Conservation (phyloP, 2,797 vertebrate species). For the Sebastes matsubarae region DNA sequence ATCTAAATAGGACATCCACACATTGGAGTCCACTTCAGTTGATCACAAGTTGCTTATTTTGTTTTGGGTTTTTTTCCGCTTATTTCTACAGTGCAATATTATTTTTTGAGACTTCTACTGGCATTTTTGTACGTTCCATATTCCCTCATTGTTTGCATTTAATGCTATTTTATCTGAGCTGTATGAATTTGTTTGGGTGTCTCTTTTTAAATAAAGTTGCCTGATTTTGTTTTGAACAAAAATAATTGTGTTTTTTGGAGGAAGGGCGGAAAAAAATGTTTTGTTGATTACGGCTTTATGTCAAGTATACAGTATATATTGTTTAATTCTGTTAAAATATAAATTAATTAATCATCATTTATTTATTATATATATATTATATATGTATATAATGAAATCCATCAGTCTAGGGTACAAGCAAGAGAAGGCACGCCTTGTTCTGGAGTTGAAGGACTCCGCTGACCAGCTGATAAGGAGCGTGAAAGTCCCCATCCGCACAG, state of each 20-base stretch:
- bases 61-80: neutral
- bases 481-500: no score
- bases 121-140: constrained; percentile 4
- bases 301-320: neutral
- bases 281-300: neutral
- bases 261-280: neutral
- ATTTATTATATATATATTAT: no score
- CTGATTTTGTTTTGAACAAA: constrained; percentile 40
- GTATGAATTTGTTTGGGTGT: constrained; percentile 23
- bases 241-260: neutral
- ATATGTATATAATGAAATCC: no score
- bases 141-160: constrained; percentile 20
- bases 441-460: no score
- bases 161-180: constrained; percentile 29
- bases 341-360: no score
- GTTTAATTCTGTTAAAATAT: no score
- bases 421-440: no score
- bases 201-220: constrained; percentile 59
- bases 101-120: constrained; percentile 1
- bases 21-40: neutral
- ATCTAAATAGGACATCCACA: neutral
- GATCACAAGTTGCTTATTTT: constrained; percentile 34
- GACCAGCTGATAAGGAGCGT: no score
- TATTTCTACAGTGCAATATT: constrained; percentile 57
- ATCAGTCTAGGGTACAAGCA: no score